Percentiles rank a stretch among this genome's conserved stretches.
phyloP scores from a whole-genome alignment of 2,113 vertebrate genomes.

The Mastomys natalensis region DNA sequence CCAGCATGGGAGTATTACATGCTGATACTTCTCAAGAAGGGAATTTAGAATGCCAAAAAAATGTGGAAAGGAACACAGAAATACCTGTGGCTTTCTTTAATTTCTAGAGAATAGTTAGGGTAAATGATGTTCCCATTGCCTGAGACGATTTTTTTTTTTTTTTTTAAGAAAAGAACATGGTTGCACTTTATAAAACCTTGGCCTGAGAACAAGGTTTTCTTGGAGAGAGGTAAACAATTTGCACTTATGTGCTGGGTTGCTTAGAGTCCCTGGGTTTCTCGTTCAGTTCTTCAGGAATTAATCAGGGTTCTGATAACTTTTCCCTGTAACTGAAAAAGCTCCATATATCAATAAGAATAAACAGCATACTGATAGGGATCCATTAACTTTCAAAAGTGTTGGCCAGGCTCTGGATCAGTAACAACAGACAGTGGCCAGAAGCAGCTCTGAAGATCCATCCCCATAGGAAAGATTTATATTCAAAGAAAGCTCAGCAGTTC shows the following conservation, averaged over 20 bases:
- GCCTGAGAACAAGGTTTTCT: background rate
- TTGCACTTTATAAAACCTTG: background rate
- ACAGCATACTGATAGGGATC: background rate
- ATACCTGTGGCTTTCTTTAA: background rate
- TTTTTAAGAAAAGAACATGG: background rate
- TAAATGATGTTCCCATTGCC: background rate
- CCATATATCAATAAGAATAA: background rate
- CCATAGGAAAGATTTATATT: background rate
- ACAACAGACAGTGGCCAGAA: background rate
- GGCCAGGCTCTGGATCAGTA: background rate
- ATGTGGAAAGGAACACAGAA: background rate
- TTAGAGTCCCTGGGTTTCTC: no score
- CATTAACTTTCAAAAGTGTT: background rate
- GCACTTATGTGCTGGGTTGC: no score
- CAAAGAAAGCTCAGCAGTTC: background rate
- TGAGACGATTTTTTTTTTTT: no score
- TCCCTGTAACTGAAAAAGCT: fast-evolving
- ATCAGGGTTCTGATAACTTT: background rate
- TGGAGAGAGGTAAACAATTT: background rate
- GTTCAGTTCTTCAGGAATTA: background rate
- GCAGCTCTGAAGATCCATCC: background rate
- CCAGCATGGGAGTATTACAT: background rate
- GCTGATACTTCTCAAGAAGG: background rate
- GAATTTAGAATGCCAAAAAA: background rate
- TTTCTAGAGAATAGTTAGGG: background rate